These are phyloP conservation scores for Gastrophysa polygoni DNA, from an alignment of 2,888 invertebrate species.

Conservation along the genomic window DNA sequence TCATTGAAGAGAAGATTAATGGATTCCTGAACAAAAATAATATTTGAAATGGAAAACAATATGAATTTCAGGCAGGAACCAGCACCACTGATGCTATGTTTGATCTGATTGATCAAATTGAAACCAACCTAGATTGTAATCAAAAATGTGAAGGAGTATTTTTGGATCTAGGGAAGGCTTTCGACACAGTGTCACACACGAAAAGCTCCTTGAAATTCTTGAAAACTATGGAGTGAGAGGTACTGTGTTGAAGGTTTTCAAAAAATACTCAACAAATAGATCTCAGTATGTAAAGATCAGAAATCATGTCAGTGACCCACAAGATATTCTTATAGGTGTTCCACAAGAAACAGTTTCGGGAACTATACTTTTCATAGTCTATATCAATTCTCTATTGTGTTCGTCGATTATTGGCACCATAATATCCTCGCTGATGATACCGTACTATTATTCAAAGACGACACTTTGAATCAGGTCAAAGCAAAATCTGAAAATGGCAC, in stretches of 20 bases:
- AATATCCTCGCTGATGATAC: too few species aligned
- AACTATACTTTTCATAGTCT: neutral
- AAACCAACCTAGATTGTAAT: neutral
- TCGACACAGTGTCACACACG: neutral
- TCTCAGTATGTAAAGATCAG: neutral
- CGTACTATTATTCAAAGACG: too few species aligned
- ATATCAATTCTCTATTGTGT: too few species aligned
- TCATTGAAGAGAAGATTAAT: neutral
- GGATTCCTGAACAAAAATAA: neutral
- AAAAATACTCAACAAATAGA: neutral
- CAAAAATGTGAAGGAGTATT: neutral
- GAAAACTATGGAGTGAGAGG: neutral
- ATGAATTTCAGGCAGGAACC: neutral
- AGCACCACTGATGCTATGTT: neutral
- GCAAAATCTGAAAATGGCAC: too few species aligned
- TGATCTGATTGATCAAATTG: neutral
- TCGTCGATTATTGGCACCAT: too few species aligned
- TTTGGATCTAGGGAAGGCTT: neutral
- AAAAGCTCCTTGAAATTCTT: neutral
- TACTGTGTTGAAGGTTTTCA: neutral
- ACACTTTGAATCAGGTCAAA: too few species aligned
- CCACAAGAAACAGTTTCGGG: neutral
- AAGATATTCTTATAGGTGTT: too few species aligned
- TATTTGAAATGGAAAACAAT: neutral
- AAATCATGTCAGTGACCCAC: neutral